phyloP scores from a whole-genome alignment of 2,113 vertebrate genomes.

The Gavialis gangeticus region DNA sequence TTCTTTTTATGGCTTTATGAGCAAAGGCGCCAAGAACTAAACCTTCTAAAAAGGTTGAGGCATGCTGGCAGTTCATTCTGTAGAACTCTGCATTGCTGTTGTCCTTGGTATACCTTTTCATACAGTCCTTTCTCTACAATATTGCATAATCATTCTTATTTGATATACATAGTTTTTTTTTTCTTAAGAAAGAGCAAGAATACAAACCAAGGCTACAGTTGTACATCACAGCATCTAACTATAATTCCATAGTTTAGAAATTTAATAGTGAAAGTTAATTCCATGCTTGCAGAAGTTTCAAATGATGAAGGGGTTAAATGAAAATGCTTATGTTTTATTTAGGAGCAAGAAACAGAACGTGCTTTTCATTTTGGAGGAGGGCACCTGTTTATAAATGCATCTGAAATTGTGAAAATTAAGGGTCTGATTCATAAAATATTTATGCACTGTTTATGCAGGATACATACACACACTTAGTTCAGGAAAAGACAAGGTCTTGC shows the following conservation, averaged over 20 bases:
- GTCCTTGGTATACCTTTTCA: background rate
- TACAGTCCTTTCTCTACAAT: background rate
- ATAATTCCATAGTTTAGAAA: background rate
- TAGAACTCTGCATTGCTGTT: background rate
- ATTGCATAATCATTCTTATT: background rate
- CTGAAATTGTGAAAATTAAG: slow-evolving; percentile 50
- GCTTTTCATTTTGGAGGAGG: background rate
- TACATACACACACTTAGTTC: background rate
- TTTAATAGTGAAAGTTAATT: background rate
- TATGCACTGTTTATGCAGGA: slow-evolving; percentile 38
- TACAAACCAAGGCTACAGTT: background rate
- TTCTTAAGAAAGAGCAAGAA: slow-evolving; percentile 1
- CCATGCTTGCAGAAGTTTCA: background rate
- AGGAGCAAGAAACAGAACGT: background rate
- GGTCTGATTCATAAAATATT: slow-evolving; percentile 55
- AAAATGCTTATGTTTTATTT: slow-evolving; percentile 42
- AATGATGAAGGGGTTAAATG: background rate
- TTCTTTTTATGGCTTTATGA: background rate
- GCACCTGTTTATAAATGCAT: slow-evolving; percentile 12
- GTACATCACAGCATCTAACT: background rate
- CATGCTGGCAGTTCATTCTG: background rate
- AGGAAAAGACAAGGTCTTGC: background rate
- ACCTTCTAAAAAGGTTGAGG: background rate
- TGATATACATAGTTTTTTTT: background rate
- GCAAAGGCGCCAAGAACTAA: slow-evolving; percentile 5